phyloP scores from a whole-genome alignment of 2,797 vertebrate species.

The Fistularia tabacaria region DNA sequence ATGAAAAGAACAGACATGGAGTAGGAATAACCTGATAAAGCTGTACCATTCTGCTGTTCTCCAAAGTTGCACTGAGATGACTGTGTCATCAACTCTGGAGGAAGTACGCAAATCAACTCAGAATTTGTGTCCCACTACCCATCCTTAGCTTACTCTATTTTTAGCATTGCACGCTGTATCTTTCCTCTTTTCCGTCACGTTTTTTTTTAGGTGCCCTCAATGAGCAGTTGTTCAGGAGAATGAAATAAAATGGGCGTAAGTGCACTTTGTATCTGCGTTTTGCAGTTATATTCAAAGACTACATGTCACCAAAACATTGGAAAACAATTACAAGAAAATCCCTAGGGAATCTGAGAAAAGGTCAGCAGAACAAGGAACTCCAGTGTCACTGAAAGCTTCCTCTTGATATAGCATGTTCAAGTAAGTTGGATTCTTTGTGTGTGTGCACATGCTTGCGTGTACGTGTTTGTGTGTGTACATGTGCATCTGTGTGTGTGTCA shows the following conservation, averaged over 20 bases:
- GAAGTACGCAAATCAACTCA: conserved; percentile 18
- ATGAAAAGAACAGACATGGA: too few species aligned
- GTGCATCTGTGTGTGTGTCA: conserved; percentile 11
- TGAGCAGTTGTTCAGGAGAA: conserved; percentile 43
- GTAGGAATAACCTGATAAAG: too few species aligned
- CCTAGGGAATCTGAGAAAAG: conserved; percentile 11
- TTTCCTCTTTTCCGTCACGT: conserved; percentile 14
- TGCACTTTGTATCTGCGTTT: conserved; percentile 23
- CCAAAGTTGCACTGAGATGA: conserved; percentile 27
- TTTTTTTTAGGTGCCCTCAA: conserved; percentile 53
- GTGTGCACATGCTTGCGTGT: conserved; percentile 11
- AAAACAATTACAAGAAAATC: conserved; percentile 11
- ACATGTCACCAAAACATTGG: conserved; percentile 27
- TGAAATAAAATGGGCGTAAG: conserved; percentile 51
- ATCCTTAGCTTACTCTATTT: too few species aligned
- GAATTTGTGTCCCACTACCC: too few species aligned
- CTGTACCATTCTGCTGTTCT: too few species aligned
- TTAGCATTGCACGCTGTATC: conserved; percentile 18
- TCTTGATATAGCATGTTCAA: conserved; percentile 16
- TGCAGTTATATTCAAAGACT: conserved; percentile 24
- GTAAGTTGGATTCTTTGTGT: neutral
- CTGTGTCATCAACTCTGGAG: conserved; percentile 16
- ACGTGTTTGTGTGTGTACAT: conserved; percentile 3
- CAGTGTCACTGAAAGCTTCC: conserved; percentile 36
- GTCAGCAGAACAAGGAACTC: conserved; percentile 61